These are phyloP conservation scores for Pycnomerus fuliginosus DNA, from an alignment of 2,888 invertebrate species.

Conservation along the genomic window DNA sequence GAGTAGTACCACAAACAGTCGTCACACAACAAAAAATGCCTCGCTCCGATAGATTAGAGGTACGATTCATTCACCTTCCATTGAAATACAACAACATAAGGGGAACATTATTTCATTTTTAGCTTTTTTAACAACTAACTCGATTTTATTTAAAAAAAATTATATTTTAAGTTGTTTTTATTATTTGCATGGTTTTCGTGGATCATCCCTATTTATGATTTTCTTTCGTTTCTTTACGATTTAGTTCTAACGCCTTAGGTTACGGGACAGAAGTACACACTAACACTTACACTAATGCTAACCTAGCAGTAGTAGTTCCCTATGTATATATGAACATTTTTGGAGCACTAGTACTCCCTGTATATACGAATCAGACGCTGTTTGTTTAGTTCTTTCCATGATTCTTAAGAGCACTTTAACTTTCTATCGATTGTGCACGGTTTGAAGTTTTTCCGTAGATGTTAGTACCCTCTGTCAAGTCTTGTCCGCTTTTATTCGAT, in stretches of 20 bases:
- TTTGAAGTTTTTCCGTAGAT: constrained; percentile 37
- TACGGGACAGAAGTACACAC: too few relatives aligned
- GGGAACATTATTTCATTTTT: too few relatives aligned
- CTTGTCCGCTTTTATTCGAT: constrained; percentile 46
- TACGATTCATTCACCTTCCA: too few relatives aligned
- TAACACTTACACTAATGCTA: constrained; percentile 30
- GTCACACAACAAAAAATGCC: constrained; percentile 91
- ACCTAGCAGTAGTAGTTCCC: constrained; percentile 36
- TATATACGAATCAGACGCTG: constrained; percentile 28
- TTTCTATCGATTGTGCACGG: constrained; percentile 47
- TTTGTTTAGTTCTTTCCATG: constrained; percentile 16
- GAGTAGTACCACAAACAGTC: constrained; percentile 82
- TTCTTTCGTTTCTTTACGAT: background rate
- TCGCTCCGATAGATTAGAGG: constrained; percentile 95
- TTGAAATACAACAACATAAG: too few relatives aligned
- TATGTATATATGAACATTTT: constrained; percentile 35
- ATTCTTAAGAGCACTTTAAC: constrained; percentile 44
- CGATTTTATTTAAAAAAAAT: background rate
- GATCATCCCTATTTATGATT: too few relatives aligned
- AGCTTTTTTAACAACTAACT: background rate
- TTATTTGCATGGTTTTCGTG: too few relatives aligned
- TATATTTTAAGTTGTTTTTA: constrained; percentile 5
- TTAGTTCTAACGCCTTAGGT: constrained; percentile 3
- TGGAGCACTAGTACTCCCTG: constrained; percentile 26
- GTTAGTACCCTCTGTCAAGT: constrained; percentile 33